Conservation (phyloP, 1,140 invertebrate genomes). For the Carcinoscorpius rotundicauda region DNA sequence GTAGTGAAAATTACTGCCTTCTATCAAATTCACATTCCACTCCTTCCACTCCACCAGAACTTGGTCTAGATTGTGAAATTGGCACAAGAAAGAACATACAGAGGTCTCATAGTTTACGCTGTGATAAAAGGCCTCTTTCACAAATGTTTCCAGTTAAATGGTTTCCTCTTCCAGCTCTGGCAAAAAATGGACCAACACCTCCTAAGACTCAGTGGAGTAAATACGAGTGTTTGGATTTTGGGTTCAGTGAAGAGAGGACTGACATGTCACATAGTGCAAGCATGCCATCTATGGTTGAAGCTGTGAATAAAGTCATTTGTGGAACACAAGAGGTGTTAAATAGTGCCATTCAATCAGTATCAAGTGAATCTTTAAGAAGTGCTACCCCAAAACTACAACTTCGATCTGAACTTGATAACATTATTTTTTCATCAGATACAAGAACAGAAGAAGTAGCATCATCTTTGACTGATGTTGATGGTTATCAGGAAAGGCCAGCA, state of each 20-base stretch:
- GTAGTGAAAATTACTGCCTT: no score
- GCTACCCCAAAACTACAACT: not conserved
- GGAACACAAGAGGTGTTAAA: slow-evolving; percentile 19
- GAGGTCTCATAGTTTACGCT: slow-evolving; percentile 25
- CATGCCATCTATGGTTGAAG: slow-evolving; percentile 19
- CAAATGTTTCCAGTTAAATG: slow-evolving; percentile 5
- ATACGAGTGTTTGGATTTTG: slow-evolving; percentile 1
- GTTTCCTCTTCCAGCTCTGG: slow-evolving; percentile 14
- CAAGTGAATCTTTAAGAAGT: not conserved
- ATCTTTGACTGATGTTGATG: not conserved
- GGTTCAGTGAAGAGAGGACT: slow-evolving; percentile 10
- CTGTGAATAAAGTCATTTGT: slow-evolving; percentile 18
- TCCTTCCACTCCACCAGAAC: slow-evolving; percentile 8
- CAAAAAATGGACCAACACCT: slow-evolving; percentile 11
- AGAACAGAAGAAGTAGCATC: not conserved
- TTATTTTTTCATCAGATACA: not conserved
- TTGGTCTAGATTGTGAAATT: not conserved
- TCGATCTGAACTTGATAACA: not conserved
- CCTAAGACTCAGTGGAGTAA: slow-evolving; percentile 12
- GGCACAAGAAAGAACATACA: slow-evolving; percentile 16
- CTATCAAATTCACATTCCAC: slow-evolving; percentile 1
- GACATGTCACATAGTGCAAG: slow-evolving; percentile 17
- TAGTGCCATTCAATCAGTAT: slow-evolving; percentile 18
- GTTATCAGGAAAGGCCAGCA: not conserved
- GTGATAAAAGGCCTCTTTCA: slow-evolving; percentile 24